Percentiles rank a stretch among this genome's conserved stretches.
These are phyloP conservation scores for Nasonia oneida DNA, from an alignment of 2,888 invertebrate genomes.

Conservation along the genomic window DNA sequence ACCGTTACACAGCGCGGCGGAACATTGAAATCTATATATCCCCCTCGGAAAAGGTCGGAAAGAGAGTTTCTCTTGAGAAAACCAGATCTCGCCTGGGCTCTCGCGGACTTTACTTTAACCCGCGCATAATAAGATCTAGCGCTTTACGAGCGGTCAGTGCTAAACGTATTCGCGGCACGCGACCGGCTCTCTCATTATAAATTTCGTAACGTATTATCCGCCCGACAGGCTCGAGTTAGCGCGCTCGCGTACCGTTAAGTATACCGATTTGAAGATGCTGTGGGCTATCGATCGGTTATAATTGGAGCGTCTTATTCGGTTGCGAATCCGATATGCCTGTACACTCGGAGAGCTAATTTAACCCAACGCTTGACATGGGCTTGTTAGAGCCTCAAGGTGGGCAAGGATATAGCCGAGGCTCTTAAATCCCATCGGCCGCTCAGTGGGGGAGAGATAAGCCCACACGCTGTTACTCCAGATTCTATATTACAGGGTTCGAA, in stretches of 20 bases:
- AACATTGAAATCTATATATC: slow-evolving; percentile 49
- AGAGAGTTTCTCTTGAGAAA: slow-evolving; percentile 12
- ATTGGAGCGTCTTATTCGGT: neutral
- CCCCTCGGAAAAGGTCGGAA: slow-evolving; percentile 35
- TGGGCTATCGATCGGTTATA: slow-evolving; percentile 2
- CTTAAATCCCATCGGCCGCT: neutral
- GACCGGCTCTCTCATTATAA: slow-evolving; percentile 46
- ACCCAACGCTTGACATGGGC: neutral
- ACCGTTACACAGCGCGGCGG: slow-evolving; percentile 3
- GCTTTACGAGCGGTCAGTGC: slow-evolving; percentile 42
- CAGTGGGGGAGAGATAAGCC: neutral
- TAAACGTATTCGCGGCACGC: slow-evolving; percentile 50
- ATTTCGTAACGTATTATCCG: slow-evolving; percentile 45
- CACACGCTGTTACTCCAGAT: neutral
- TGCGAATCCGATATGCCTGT: neutral
- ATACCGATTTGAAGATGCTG: slow-evolving; percentile 26
- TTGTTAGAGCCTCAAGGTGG: neutral
- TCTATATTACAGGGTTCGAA: neutral
- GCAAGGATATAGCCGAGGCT: neutral
- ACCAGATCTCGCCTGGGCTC: slow-evolving; percentile 41
- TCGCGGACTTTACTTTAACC: slow-evolving; percentile 4
- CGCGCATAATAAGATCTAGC: slow-evolving; percentile 26
- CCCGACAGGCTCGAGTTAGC: neutral
- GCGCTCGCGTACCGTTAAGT: neutral
- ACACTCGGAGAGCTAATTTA: neutral